phyloP scores from a whole-genome alignment of 2,113 vertebrate species.

The Chloropsis hardwickii region DNA sequence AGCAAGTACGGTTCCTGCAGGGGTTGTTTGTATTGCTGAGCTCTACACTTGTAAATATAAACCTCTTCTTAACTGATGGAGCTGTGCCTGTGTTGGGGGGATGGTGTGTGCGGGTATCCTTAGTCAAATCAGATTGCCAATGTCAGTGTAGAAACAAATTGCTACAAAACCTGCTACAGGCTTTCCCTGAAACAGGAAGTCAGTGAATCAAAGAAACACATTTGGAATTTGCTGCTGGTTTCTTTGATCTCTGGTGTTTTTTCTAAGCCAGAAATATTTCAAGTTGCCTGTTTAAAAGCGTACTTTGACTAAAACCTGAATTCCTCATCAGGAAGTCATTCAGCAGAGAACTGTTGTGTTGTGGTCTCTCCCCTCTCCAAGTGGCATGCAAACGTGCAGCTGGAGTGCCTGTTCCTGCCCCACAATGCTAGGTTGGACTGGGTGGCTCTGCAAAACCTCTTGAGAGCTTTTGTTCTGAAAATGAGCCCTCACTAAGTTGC shows the following conservation, averaged over 20 bases:
- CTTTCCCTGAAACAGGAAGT: background rate
- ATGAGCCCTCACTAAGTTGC: background rate
- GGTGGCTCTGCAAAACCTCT: background rate
- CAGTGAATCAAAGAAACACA: background rate
- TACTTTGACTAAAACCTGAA: background rate
- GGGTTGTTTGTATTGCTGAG: background rate
- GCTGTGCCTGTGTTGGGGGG: background rate
- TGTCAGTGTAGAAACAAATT: background rate
- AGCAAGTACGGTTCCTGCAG: background rate
- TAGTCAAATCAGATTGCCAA: background rate
- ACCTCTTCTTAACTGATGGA: background rate
- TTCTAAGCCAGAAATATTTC: constrained; percentile 7
- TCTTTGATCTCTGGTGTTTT: constrained; percentile 44
- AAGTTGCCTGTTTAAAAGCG: background rate
- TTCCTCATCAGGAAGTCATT: background rate
- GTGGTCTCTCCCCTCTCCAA: background rate
- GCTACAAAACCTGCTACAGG: constrained; percentile 6
- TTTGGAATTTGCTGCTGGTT: background rate
- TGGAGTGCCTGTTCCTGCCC: background rate
- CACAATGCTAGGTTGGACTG: background rate
- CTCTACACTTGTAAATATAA: background rate
- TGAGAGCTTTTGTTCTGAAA: background rate
- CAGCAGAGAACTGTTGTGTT: background rate
- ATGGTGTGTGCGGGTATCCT: background rate
- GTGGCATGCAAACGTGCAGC: background rate